A percentile compares a stretch with the other conserved stretches of the same genome.
Conservation (phyloP, 2,113 vertebrate species). For the Galemys pyrenaicus region DNA sequence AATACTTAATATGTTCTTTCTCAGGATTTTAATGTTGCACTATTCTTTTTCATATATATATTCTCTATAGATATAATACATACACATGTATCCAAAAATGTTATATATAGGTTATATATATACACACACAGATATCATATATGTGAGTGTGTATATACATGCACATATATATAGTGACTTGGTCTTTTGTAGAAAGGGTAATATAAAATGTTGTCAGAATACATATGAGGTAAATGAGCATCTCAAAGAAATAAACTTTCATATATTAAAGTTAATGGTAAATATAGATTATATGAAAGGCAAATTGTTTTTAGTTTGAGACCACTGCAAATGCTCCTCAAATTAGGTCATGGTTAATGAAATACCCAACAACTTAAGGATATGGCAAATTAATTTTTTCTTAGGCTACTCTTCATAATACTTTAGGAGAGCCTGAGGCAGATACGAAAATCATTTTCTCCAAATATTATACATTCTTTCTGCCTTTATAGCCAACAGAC, state of each 20-base stretch:
- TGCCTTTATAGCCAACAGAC: neutral
- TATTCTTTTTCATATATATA: neutral
- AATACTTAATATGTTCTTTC: neutral
- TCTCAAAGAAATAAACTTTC: neutral
- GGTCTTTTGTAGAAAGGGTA: neutral
- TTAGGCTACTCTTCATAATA: neutral
- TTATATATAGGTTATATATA: no score
- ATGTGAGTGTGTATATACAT: neutral
- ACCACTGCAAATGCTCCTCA: neutral
- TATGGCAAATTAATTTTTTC: neutral
- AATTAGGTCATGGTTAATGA: neutral
- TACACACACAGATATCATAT: no score
- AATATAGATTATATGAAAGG: neutral
- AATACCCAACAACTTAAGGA: neutral
- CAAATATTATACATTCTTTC: neutral
- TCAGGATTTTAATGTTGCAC: neutral
- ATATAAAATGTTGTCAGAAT: slow-evolving; percentile 13
- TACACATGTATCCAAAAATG: neutral
- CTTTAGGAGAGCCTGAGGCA: neutral
- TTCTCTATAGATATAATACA: neutral
- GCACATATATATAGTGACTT: neutral
- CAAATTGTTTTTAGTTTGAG: neutral
- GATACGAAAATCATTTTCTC: neutral
- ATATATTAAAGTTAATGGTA: neutral
- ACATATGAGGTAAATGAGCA: neutral